Base-by-base conservation (phyloP, 2,113 vertebrate species). In the Ancistrus triradiatus region DNA sequence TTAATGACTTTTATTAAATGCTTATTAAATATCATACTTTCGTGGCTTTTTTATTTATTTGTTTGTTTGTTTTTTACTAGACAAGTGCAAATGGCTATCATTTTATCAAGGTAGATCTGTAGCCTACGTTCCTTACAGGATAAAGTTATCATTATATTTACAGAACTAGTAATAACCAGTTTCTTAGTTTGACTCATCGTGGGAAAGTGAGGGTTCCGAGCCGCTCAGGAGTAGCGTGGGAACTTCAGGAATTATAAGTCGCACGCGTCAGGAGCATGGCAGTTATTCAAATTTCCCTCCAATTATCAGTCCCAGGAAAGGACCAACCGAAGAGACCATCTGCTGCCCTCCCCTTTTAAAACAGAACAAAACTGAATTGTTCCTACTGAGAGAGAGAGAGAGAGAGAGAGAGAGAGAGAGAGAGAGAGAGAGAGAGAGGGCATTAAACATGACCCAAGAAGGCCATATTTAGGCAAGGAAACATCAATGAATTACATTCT, bases 281-380 rank as follows among this genome's bases (percentile, higher is more conserved):
- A 87, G 88, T 90, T 90, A 89, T 90, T 90, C 85, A 88, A 88
- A 90, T 88, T 60, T 69, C 63, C 27, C 42, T 72, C 76, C 72
- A 61, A 77, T 86, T 80, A 83, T 58, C 53, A 33, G 25, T 10
- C 24, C 24, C 64, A 58, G 43, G 44, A 78, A 78, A 53, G 79
- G 70, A 47, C 63, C 69, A 72, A 73, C 74, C 38, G 61, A 66
- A 59, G 25, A 60, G 21, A 63, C 76, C 88, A 87, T 83, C 87
- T 89, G 88, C 74, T 82, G 77, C 76, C 48, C 57, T 74, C 77
- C 77, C 58, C 77, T 15, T 80, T 84, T 68, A 77, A 82, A 84
- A 50, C 9, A 69, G 40, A 58, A 73, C 31, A 67, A 58, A 55
- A 61, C 66, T 27, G 49, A 33, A 50, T 25, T 38, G 50, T 49